These are phyloP conservation scores for Cryptosula pallasiana DNA, from an alignment of 2,888 invertebrate species.

Conservation along the genomic window DNA sequence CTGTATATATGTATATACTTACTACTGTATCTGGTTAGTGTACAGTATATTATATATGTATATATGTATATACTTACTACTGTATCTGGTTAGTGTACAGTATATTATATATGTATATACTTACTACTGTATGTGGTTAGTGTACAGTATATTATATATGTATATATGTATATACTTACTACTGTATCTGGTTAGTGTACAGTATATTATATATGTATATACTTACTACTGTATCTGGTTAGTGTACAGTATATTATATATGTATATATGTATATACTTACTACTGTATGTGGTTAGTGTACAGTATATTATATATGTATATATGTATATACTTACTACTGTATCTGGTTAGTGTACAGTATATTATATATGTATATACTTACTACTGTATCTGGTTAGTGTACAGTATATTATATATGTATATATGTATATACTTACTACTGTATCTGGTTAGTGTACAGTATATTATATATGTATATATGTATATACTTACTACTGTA, in stretches of 20 bases:
- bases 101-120: not conserved
- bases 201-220: not conserved
- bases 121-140: not conserved
- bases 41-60: not conserved
- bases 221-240: not conserved
- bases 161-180: too few relatives aligned
- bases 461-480: not conserved
- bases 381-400: not conserved
- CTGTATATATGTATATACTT: not conserved
- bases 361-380: not conserved
- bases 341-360: not conserved
- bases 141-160: not conserved
- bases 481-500: too few relatives aligned
- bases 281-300: not conserved
- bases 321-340: not conserved
- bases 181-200: not conserved
- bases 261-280: too few relatives aligned
- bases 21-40: not conserved
- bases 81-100: not conserved
- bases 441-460: not conserved
- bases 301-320: too few relatives aligned
- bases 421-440: not conserved
- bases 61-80: too few relatives aligned
- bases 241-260: not conserved
- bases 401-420: too few relatives aligned